A percentile compares a stretch with the other conserved stretches of the same genome.
phyloP scores from a whole-genome alignment of 2,113 vertebrate species.

The Chamaetylas fuelleborni region DNA sequence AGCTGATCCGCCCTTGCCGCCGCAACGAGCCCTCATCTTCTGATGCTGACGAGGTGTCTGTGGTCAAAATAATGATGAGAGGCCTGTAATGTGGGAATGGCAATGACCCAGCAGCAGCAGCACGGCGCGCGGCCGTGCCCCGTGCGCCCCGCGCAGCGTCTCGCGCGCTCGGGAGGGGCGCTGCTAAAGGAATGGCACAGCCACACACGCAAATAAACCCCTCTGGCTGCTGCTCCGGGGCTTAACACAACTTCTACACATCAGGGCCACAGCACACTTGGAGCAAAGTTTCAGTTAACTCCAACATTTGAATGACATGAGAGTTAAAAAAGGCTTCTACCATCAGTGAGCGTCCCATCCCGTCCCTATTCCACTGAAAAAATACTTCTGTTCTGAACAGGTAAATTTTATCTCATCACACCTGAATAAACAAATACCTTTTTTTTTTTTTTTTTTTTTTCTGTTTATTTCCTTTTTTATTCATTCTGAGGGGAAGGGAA shows the following conservation, averaged over 20 bases:
- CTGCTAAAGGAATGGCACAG: neutral
- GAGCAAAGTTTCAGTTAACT: neutral
- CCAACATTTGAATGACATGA: neutral
- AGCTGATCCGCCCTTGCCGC: slow-evolving; percentile 86
- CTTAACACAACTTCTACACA: neutral
- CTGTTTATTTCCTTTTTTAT: neutral
- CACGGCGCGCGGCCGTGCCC: neutral
- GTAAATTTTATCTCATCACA: neutral
- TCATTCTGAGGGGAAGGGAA: neutral
- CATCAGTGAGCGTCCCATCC: neutral
- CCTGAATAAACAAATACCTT: neutral
- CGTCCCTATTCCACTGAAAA: neutral
- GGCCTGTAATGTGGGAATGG: slow-evolving; percentile 53
- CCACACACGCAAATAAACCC: neutral
- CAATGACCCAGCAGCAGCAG: neutral
- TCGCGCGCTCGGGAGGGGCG: neutral
- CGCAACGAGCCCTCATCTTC: slow-evolving; percentile 96
- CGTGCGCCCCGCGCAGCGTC: neutral
- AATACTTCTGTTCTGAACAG: neutral
- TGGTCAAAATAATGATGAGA: slow-evolving; percentile 79
- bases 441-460: no score
- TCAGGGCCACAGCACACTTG: neutral
- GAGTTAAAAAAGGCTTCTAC: neutral
- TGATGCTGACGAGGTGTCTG: slow-evolving; percentile 98
- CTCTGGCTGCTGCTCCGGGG: neutral